Percentiles rank a stretch among this genome's conserved stretches.
phyloP scores from a whole-genome alignment of 2,113 vertebrate species.

The Archilochus colubris region DNA sequence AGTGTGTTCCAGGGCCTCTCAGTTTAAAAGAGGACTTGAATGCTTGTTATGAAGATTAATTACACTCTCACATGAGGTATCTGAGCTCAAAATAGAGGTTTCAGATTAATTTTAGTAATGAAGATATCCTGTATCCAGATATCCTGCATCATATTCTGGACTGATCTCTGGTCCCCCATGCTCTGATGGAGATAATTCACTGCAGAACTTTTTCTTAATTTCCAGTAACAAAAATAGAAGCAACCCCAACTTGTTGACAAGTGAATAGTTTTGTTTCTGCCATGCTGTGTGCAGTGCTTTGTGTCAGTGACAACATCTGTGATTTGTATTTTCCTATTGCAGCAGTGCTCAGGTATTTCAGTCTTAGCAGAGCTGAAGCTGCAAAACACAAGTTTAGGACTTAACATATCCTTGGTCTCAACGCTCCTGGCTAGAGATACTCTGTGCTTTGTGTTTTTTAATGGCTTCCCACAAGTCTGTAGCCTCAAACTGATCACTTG shows the following conservation, averaged over 20 bases:
- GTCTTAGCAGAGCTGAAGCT: background rate
- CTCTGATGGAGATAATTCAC: slow-evolving; percentile 31
- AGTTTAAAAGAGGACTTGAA: background rate
- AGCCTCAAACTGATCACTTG: background rate
- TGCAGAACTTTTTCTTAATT: background rate
- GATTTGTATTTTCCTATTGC: slow-evolving; percentile 38
- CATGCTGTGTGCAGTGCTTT: background rate
- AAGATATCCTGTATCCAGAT: background rate
- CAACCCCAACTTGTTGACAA: background rate
- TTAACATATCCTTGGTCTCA: background rate
- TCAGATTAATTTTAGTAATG: background rate
- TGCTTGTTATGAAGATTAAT: background rate
- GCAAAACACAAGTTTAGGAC: background rate
- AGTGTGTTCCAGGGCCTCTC: background rate
- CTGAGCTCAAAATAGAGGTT: background rate
- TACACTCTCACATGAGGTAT: background rate
- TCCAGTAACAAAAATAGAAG: slow-evolving; percentile 22
- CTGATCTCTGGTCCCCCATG: background rate
- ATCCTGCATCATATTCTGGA: background rate
- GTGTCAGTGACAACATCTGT: background rate
- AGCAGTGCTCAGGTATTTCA: slow-evolving; percentile 35
- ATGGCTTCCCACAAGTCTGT: background rate
- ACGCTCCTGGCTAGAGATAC: background rate
- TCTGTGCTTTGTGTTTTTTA: background rate
- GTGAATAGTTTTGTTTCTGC: slow-evolving; percentile 6